Evolutionary conservation across 2,888 invertebrate genomes (phyloP).

Genomic region (Urechis unicinctus): DNA sequence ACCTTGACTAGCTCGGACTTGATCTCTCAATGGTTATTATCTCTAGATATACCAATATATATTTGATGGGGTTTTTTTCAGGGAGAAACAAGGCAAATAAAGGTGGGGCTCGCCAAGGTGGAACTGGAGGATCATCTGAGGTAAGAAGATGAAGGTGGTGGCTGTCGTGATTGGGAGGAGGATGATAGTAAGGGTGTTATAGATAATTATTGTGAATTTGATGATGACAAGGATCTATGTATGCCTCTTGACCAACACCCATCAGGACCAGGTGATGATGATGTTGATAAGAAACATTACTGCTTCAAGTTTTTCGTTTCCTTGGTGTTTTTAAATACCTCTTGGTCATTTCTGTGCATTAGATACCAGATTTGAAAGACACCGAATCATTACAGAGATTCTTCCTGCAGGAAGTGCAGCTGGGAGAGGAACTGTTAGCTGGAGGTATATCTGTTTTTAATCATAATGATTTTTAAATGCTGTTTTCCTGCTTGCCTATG

Average conservation of each 20-base stretch:
- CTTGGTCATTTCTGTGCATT: too few relatives aligned
- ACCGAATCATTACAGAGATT: conserved; percentile 90
- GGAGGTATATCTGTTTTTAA: conserved; percentile 27
- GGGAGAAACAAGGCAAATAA: background rate
- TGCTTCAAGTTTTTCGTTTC: too few relatives aligned
- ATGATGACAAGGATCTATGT: too few relatives aligned
- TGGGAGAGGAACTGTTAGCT: conserved; percentile 77
- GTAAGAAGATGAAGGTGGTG: background rate
- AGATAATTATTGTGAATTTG: too few relatives aligned
- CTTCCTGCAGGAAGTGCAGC: conserved; percentile 75
- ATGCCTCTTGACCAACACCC: too few relatives aligned
- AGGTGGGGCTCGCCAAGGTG: background rate
- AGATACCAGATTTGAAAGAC: conserved; percentile 80
- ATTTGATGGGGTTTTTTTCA: background rate
- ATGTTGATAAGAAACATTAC: too few relatives aligned
- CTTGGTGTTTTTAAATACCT: too few relatives aligned
- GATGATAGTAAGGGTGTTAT: too few relatives aligned
- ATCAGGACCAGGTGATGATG: too few relatives aligned
- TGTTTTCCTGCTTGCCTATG: background rate
- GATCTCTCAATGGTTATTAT: too few relatives aligned
- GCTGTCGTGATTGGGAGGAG: background rate
- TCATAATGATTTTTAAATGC: background rate
- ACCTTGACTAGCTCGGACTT: too few relatives aligned
- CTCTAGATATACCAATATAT: too few relatives aligned
- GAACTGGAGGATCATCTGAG: background rate